These are phyloP conservation scores for Noctua janthina DNA, from an alignment of 2,888 invertebrate species.

Conservation along the genomic window DNA sequence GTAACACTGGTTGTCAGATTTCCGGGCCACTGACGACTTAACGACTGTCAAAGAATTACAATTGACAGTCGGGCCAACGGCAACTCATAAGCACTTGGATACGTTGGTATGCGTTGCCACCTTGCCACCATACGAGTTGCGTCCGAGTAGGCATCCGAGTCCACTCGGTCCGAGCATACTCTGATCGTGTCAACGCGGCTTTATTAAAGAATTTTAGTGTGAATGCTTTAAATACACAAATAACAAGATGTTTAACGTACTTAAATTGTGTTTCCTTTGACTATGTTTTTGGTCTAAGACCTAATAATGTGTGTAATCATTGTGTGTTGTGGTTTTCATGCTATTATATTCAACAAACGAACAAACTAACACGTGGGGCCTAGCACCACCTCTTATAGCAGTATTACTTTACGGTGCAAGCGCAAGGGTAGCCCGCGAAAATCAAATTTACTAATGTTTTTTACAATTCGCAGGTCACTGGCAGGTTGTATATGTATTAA, in stretches of 20 bases:
- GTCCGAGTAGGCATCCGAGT: too few species aligned
- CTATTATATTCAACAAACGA: neutral
- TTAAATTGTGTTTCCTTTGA: neutral
- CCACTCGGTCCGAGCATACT: too few species aligned
- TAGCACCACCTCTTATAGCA: neutral
- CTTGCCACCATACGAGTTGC: too few species aligned
- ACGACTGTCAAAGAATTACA: too few species aligned
- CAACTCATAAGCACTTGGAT: too few species aligned
- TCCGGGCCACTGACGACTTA: too few species aligned
- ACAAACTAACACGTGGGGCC: neutral
- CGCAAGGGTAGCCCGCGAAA: neutral
- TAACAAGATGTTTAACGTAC: neutral
- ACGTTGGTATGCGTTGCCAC: too few species aligned
- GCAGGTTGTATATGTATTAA: neutral
- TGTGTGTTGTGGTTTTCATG: conserved; percentile 19
- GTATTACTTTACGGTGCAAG: neutral
- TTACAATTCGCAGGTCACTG: neutral
- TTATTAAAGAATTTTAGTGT: neutral
- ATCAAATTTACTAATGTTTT: neutral
- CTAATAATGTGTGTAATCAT: neutral
- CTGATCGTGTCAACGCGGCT: too few species aligned
- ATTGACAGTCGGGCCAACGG: too few species aligned
- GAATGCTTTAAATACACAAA: neutral
- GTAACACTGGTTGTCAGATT: too few species aligned
- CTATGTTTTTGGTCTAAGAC: neutral